phyloP scores from a whole-genome alignment of 2,113 vertebrate genomes.

The Chascanopsetta lugubris region DNA sequence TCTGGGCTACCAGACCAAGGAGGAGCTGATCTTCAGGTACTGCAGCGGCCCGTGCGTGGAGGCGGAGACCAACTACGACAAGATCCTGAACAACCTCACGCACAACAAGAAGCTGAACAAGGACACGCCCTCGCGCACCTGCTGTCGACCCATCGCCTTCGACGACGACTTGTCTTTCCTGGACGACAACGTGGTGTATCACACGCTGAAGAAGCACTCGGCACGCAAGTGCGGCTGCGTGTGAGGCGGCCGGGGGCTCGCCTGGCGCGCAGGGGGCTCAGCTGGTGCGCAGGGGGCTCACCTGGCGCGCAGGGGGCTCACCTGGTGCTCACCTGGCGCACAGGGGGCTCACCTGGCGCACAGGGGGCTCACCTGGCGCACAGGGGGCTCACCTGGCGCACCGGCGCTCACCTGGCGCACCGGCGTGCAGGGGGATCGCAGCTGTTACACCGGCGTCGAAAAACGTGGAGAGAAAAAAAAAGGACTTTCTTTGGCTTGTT shows the following conservation, averaged over 20 bases:
- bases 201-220: constrained; percentile 97
- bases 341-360: too few species aligned
- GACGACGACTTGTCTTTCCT: constrained; percentile 96
- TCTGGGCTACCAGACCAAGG: constrained; percentile 95
- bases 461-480: constrained; percentile 36
- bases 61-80: constrained; percentile 94
- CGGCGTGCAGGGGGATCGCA: constrained; percentile 22
- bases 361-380: too few species aligned
- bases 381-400: too few species aligned
- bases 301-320: constrained; percentile 27
- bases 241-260: constrained; percentile 83
- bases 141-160: constrained; percentile 93
- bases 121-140: constrained; percentile 89
- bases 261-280: neutral
- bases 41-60: constrained; percentile 95
- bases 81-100: constrained; percentile 97
- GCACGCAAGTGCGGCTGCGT: constrained; percentile 95
- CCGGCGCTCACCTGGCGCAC: neutral
- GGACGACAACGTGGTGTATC: constrained; percentile 94
- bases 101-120: constrained; percentile 92
- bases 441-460: constrained; percentile 48
- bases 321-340: too few species aligned
- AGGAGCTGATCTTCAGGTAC: constrained; percentile 96
- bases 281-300: constrained; percentile 36
- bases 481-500: neutral